These are phyloP conservation scores for Anadara kagoshimensis DNA, from an alignment of 1,140 invertebrate species.

Conservation along the genomic window DNA sequence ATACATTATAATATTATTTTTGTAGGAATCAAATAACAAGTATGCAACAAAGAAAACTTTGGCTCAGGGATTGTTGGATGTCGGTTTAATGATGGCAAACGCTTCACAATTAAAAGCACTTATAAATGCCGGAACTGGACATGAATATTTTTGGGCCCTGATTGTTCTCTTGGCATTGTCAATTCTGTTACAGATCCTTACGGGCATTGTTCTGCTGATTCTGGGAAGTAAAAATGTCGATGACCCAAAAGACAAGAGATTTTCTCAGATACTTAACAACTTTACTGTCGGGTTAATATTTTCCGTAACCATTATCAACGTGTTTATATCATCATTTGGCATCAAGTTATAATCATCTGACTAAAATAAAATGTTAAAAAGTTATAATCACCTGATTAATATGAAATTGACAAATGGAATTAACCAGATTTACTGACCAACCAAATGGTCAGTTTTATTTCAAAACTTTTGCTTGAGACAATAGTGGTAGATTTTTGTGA, in stretches of 20 bases:
- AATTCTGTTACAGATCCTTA: constrained; percentile 27
- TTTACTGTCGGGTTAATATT: constrained; percentile 22
- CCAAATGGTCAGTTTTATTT: too few relatives aligned
- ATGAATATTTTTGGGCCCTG: constrained; percentile 22
- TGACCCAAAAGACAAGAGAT: constrained; percentile 10
- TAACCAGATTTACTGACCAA: too few relatives aligned
- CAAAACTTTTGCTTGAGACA: too few relatives aligned
- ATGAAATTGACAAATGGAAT: too few relatives aligned
- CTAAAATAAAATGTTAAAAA: too few relatives aligned
- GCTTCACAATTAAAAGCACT: constrained; percentile 56
- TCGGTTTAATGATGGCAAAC: constrained; percentile 59
- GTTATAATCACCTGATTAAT: too few relatives aligned
- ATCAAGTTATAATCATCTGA: constrained; percentile 12
- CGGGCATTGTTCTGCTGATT: constrained; percentile 14
- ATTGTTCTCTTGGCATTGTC: constrained; percentile 37
- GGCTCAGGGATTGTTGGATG: constrained; percentile 54
- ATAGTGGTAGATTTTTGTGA: too few relatives aligned
- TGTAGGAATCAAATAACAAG: not conserved
- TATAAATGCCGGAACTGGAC: constrained; percentile 14
- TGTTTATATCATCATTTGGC: constrained; percentile 34
- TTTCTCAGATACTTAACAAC: constrained; percentile 23
- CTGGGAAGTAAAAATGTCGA: constrained; percentile 28
- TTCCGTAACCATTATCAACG: constrained; percentile 18
- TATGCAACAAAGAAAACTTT: constrained; percentile 56
- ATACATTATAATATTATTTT: too few relatives aligned